Evolutionary conservation across 2,113 vertebrate genomes (phyloP), one percentile per base, ranked within the genome.

Genomic region (Nerophis lumbriciformis): DNA sequence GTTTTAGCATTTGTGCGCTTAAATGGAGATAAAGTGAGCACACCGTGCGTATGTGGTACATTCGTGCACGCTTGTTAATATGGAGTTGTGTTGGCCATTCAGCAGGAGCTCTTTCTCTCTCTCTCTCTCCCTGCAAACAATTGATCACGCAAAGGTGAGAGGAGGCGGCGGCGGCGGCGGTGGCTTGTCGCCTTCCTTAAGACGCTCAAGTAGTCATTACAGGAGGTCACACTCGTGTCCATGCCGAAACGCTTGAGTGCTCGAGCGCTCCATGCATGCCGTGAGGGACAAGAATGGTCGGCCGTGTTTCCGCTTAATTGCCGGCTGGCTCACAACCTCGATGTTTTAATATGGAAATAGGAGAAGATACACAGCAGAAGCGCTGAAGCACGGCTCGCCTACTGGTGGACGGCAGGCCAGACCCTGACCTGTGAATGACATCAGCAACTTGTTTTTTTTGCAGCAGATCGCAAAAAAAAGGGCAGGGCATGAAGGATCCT

Each of bases 181-280:
- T 84, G 78, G 73, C 70, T 73, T 76, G 83, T 83, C 78, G 73
- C 71, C 75, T 75, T 74, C 75, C 72, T 72, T 73, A 80, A 81
- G 77, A 82, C 71, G 73, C 79, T 81, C 75, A 77, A 73, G 75
- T 82, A 68, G 75, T 82, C 76, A 83, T 87, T 86, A 86, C 69
- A 10, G 64, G n/a, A 5, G 85, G 78, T 87, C 79, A 73, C 49
- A 19, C 19, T 36, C 28, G 69, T 48, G 57, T 66, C 70, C 60
- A 36, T 76, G 81, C 71, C 59, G 73, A 69, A 70, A 51, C 70
- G 77, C 79, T 78, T 75, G 78, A 82, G 78, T 75, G 83, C 73
- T 61, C 78, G 76, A 74, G 76, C 77, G 71, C 68, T 73, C 81
- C 79, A 77, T 69, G 16, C 16, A n/a, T 8, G n/a, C 8, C n/a